Evolutionary conservation across 2,113 vertebrate genomes (phyloP).

Genomic region (Myrmecophaga tridactyla): DNA sequence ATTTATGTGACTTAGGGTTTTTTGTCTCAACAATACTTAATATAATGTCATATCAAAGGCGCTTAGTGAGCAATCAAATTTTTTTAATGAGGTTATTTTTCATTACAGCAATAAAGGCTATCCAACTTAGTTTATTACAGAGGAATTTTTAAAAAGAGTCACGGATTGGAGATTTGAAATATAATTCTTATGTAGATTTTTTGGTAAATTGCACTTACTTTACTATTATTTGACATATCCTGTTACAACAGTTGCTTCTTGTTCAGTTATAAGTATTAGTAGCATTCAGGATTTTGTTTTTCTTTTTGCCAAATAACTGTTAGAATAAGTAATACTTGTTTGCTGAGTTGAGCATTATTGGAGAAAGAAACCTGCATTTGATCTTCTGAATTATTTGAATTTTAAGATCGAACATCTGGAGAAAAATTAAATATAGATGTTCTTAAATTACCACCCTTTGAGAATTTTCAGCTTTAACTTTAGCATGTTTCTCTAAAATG

Average conservation of each 20-base stretch:
- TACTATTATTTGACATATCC: background rate
- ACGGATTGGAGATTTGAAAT: background rate
- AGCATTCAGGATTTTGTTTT: background rate
- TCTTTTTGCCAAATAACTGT: background rate
- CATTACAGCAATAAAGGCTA: background rate
- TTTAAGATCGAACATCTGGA: background rate
- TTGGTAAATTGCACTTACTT: conserved; percentile 23
- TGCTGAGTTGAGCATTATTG: background rate
- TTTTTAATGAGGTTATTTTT: background rate
- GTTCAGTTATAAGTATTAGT: background rate
- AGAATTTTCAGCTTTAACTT: background rate
- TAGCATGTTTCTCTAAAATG: background rate
- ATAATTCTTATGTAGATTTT: conserved; percentile 8
- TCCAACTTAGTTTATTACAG: background rate
- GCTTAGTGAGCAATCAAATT: background rate
- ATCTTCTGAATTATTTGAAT: conserved; percentile 12
- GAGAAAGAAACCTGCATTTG: background rate
- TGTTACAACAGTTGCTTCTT: background rate
- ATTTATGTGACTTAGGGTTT: background rate
- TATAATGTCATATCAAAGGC: background rate
- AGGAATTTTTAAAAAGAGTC: background rate
- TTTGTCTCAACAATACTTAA: background rate
- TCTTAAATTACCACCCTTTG: background rate
- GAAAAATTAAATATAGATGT: background rate
- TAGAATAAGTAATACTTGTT: background rate